Percentiles rank a stretch among this genome's conserved stretches.
These are phyloP conservation scores for Cyanocitta stelleri DNA, from an alignment of 2,113 vertebrate genomes.

Conservation along the genomic window DNA sequence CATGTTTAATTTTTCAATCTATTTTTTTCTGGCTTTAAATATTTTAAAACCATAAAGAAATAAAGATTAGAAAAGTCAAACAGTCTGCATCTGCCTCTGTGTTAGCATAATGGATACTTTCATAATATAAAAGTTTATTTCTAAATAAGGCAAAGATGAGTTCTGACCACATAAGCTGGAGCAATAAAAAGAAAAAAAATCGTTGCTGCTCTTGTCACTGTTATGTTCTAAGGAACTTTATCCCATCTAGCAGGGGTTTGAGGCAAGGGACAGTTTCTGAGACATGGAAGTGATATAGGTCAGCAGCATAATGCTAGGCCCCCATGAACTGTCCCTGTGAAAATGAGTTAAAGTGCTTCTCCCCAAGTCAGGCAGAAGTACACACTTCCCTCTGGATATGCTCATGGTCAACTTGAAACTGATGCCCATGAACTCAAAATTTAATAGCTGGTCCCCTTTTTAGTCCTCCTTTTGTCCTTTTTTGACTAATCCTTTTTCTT, in stretches of 20 bases:
- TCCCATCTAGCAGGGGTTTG: background rate
- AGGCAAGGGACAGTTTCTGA: conserved; percentile 4
- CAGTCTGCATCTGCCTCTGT: conserved; percentile 42
- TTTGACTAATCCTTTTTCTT: background rate
- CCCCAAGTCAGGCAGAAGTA: background rate
- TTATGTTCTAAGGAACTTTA: background rate
- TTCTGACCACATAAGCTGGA: background rate
- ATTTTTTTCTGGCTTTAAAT: conserved; percentile 55
- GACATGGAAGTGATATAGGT: background rate
- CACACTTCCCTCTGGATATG: background rate
- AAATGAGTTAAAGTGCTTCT: background rate
- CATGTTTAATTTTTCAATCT: conserved; percentile 61
- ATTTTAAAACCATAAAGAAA: conserved; percentile 70
- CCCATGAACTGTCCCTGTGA: background rate
- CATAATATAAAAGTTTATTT: conserved; percentile 58
- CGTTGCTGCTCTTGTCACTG: background rate
- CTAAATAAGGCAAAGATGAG: conserved; percentile 72
- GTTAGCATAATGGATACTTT: conserved; percentile 51
- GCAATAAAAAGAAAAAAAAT: background rate
- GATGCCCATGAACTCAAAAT: background rate
- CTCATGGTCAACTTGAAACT: background rate
- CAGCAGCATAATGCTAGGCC: background rate
- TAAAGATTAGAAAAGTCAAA: conserved; percentile 65
- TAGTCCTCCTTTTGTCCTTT: background rate
- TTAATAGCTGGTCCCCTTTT: background rate